Base-by-base conservation (phyloP, 2,888 invertebrate species). In the Stratiomys singularior region DNA sequence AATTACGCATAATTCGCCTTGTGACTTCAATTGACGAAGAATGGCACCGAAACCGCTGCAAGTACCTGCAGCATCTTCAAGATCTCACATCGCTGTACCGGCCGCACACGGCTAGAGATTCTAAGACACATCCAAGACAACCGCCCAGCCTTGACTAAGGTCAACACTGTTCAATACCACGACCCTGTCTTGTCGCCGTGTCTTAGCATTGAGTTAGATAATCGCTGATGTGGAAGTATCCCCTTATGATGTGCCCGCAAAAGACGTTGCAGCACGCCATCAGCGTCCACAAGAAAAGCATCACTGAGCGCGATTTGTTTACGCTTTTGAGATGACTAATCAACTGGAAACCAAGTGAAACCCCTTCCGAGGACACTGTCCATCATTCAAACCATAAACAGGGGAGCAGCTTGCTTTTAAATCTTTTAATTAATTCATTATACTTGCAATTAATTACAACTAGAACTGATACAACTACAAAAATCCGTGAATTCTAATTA, bases 101-200 rank as follows among this genome's bases (percentile, higher is more conserved):
- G 4, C 52, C 15, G 4, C 52, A 60, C 37, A 25, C 25, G 25
- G 58, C 58, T 11, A 60, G 58, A 60, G 23, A 60, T 60, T 60
- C 58, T 60, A 5, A 21, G 58, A 60, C 58, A 25, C n/a, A 60
- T 25, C 21, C 25, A 21, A 23, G 58, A 7, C 58, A 60, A 60
- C 58, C 23, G 58, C 9, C 58, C 25, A 60, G 25, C 58, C 58
- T 60, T 60, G 58, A 25, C 23, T 2, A 23, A 60, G 58, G 58
- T 60, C 58, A 60, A 60, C 23, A 60, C 25, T 60, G 11, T 60
- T 60, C 58, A 60, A 60, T 21, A 60, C 13, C 58, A 60, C 18
- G 58, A 60, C 58, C 58, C 9, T 60, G 58, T 21, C 23, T 9
- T 25, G 58, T 60, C 58, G 9, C 4, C 58, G 23, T 21, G 23